phyloP scores from a whole-genome alignment of 1,140 invertebrate genomes.

The Drosophila watanabei region DNA sequence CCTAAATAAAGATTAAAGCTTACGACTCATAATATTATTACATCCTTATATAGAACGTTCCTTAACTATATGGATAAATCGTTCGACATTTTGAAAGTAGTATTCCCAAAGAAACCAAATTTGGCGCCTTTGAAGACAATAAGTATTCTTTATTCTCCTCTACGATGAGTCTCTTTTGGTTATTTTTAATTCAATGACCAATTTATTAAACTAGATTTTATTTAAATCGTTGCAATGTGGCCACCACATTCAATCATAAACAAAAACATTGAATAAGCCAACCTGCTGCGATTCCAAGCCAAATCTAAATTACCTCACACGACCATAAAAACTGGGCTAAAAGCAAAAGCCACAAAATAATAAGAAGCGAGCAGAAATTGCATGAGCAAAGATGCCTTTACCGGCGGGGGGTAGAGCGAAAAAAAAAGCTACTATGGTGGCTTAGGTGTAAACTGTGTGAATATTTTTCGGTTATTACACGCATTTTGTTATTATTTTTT shows the following conservation, averaged over 20 bases:
- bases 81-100: slow-evolving; percentile 9
- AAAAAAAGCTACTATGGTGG: slow-evolving; percentile 3
- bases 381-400: slow-evolving; percentile 29
- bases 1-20: too few species aligned
- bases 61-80: background rate
- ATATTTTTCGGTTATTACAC: slow-evolving; percentile 80
- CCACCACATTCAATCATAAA: slow-evolving; percentile 15
- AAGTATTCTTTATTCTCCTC: slow-evolving; percentile 2
- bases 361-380: slow-evolving; percentile 35
- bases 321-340: slow-evolving; percentile 72
- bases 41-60: background rate
- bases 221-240: slow-evolving; percentile 16
- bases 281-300: slow-evolving; percentile 7
- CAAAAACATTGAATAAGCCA: slow-evolving; percentile 24
- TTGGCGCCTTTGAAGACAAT: background rate
- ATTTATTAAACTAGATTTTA: slow-evolving; percentile 21
- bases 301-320: slow-evolving; percentile 43
- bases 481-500: slow-evolving; percentile 60
- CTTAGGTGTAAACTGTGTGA: slow-evolving; percentile 73
- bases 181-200: slow-evolving; percentile 15
- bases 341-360: slow-evolving; percentile 62
- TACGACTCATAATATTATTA: background rate
- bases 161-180: background rate
- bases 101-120: background rate
- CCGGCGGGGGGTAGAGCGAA: slow-evolving; percentile 12